phyloP scores from a whole-genome alignment of 1,140 invertebrate species.

The Anastatus disparis region DNA sequence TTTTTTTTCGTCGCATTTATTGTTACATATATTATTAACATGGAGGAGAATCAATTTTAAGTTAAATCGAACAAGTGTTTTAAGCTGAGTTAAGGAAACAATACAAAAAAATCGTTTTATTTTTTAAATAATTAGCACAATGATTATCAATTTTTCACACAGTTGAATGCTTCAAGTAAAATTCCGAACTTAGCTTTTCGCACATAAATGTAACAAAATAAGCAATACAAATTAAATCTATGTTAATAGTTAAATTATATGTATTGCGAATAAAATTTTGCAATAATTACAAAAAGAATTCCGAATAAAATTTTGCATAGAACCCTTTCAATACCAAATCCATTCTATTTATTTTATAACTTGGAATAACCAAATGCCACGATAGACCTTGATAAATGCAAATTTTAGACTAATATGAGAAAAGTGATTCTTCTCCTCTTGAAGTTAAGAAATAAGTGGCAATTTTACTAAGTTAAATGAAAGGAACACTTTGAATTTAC shows the following conservation, averaged over 20 bases:
- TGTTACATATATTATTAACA: too few species aligned
- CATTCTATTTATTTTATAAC: background rate
- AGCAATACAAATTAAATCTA: constrained; percentile 38
- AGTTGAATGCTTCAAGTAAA: background rate
- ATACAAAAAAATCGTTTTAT: background rate
- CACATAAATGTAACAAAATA: constrained; percentile 21
- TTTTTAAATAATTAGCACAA: too few species aligned
- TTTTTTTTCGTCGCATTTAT: too few species aligned
- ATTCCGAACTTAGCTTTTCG: background rate
- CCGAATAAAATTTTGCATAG: constrained; percentile 26
- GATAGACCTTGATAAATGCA: constrained; percentile 41
- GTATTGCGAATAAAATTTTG: constrained; percentile 17
- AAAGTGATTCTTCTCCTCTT: constrained; percentile 6
- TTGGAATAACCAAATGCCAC: constrained; percentile 32
- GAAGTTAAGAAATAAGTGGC: background rate
- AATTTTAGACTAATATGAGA: constrained; percentile 3
- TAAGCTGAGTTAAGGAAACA: background rate
- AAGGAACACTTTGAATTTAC: constrained; percentile 14
- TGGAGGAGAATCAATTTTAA: background rate
- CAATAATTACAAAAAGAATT: background rate
- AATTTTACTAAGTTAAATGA: background rate
- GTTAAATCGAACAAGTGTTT: background rate
- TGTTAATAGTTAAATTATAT: constrained; percentile 10
- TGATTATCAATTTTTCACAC: background rate
- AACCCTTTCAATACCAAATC: constrained; percentile 42